Evolutionary conservation across 2,888 invertebrate species (phyloP).

Genomic region (Nomada goodeniana): DNA sequence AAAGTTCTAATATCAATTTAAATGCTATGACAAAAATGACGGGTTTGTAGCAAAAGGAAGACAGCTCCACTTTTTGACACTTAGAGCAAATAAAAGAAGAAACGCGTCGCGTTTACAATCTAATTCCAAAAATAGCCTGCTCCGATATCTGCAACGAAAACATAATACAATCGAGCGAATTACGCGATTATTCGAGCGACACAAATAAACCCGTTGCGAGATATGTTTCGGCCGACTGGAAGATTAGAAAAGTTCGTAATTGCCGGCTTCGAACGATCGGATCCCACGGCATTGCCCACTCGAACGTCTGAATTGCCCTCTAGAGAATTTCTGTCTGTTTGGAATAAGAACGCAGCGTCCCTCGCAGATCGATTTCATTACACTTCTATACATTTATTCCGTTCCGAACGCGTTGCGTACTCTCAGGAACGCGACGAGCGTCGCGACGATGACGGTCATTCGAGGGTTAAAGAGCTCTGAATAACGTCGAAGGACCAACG

Average conservation of each 20-base stretch:
- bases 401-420: background rate
- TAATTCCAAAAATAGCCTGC: no score
- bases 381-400: no score
- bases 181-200: no score
- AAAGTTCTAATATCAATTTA: no score
- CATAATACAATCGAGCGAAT: no score
- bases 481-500: background rate
- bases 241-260: slow-evolving; percentile 37
- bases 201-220: background rate
- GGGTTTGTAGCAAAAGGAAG: no score
- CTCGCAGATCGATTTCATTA: slow-evolving; percentile 26
- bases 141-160: no score
- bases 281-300: background rate
- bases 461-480: slow-evolving; percentile 22
- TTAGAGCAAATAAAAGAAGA: no score
- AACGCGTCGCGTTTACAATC: no score
- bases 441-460: slow-evolving; percentile 7
- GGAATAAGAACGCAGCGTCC: slow-evolving; percentile 11
- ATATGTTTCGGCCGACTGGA: slow-evolving; percentile 1
- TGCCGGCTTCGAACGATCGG: slow-evolving; percentile 29
- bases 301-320: slow-evolving; percentile 16
- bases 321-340: slow-evolving; percentile 18
- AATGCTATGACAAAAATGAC: no score
- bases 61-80: no score
- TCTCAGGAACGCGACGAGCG: background rate